Evolutionary conservation across 2,113 vertebrate species (phyloP).

Genomic region (Callocephalon fimbriatum): DNA sequence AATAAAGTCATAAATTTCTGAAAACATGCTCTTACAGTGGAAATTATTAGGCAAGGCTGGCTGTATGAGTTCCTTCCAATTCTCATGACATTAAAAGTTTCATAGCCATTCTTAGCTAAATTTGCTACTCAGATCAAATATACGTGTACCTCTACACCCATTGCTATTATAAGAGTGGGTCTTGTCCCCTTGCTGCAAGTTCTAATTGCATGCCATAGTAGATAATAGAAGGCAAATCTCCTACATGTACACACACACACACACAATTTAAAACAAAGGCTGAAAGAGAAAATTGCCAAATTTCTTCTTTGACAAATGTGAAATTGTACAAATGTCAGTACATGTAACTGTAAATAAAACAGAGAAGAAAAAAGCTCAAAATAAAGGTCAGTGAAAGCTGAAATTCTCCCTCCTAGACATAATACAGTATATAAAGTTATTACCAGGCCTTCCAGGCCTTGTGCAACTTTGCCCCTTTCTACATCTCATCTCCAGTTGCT

Average conservation of each 20-base stretch:
- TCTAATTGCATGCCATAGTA: neutral
- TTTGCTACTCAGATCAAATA: neutral
- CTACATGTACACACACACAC: neutral
- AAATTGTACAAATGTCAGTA: constrained; percentile 71
- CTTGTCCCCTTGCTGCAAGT: neutral
- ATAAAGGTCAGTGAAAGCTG: constrained; percentile 70
- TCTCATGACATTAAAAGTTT: neutral
- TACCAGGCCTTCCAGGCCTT: constrained; percentile 33
- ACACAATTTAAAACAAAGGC: neutral
- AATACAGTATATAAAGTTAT: constrained; percentile 61
- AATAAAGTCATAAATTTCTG: neutral
- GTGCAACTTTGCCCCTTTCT: neutral
- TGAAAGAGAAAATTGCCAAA: constrained; percentile 44
- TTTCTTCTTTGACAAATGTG: constrained; percentile 59
- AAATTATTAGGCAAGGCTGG: neutral
- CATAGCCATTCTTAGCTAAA: neutral
- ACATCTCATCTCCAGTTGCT: constrained; percentile 22
- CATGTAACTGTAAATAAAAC: constrained; percentile 64
- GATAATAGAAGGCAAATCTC: neutral
- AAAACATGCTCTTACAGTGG: neutral
- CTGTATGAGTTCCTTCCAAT: neutral
- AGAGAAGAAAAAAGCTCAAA: constrained; percentile 44
- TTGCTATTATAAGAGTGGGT: neutral
- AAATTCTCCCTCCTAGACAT: constrained; percentile 53
- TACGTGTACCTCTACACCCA: fast-evolving